These are phyloP conservation scores for Drosophila orosa DNA, from an alignment of 1,140 invertebrate species.

Conservation along the genomic window DNA sequence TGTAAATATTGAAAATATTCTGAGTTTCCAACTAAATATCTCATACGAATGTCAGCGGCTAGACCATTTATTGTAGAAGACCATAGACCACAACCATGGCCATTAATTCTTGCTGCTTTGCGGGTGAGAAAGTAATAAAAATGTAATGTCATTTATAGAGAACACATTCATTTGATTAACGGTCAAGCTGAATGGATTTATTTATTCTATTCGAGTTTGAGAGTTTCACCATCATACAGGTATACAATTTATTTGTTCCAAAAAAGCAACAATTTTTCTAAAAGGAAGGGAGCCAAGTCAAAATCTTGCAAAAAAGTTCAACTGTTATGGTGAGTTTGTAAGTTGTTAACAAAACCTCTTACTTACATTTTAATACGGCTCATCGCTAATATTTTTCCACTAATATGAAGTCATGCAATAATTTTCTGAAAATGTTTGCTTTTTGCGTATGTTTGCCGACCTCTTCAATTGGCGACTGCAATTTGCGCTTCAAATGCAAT, in stretches of 20 bases:
- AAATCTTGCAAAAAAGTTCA: neutral
- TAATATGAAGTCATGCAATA: too few relatives aligned
- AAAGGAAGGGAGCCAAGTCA: accelerated
- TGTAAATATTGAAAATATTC: neutral
- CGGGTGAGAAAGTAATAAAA: slow-evolving; percentile 63
- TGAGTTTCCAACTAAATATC: neutral
- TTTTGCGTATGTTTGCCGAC: slow-evolving; percentile 55
- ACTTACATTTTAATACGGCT: neutral
- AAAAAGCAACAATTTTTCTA: neutral
- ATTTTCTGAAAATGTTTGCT: slow-evolving; percentile 3
- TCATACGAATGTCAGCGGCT: slow-evolving; percentile 2
- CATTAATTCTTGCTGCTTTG: slow-evolving; percentile 11
- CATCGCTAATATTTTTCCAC: neutral
- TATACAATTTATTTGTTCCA: slow-evolving; percentile 14
- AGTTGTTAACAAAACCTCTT: neutral
- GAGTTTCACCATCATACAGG: slow-evolving; percentile 10
- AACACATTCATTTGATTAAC: slow-evolving; percentile 78
- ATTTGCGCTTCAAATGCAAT: slow-evolving; percentile 69
- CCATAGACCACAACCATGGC: neutral
- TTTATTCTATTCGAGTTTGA: slow-evolving; percentile 70
- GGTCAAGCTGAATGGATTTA: slow-evolving; percentile 14
- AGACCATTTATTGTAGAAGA: slow-evolving; percentile 54
- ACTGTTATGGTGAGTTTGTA: neutral
- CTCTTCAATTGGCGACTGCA: slow-evolving; percentile 58
- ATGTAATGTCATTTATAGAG: slow-evolving; percentile 72